A percentile compares a stretch with the other conserved stretches of the same genome.
These are phyloP conservation scores for Holocentrus rufus DNA, from an alignment of 2,797 vertebrate species.

Conservation along the genomic window DNA sequence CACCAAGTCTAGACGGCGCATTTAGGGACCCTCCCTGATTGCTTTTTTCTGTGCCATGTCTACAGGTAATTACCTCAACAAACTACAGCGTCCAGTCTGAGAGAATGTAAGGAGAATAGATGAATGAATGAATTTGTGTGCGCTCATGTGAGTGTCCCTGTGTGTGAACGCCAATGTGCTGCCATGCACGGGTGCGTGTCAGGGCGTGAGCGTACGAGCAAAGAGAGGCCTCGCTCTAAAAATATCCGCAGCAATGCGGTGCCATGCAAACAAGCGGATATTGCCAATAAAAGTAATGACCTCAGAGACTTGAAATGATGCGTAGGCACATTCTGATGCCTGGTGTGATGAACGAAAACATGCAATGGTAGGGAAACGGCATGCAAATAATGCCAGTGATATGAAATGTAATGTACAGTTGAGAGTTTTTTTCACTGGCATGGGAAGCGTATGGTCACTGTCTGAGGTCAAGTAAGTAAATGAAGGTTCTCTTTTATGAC, in stretches of 20 bases:
- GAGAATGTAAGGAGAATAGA: conserved; percentile 47
- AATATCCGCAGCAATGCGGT: conserved; percentile 24
- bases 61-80: conserved; percentile 84
- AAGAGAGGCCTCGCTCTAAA: conserved; percentile 4
- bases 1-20: conserved; percentile 83
- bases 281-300: conserved; percentile 66
- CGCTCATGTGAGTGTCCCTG: conserved; percentile 8
- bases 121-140: conserved; percentile 14
- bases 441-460: no score
- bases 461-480: no score
- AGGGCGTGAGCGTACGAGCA: neutral
- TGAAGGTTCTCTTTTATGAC: no score
- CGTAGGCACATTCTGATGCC: conserved; percentile 26
- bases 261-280: conserved; percentile 60
- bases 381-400: neutral
- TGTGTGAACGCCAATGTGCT: conserved; percentile 1
- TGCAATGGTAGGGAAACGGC: neutral
- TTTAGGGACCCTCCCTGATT: conserved; percentile 81
- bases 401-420: neutral
- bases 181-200: conserved; percentile 5
- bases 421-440: no score
- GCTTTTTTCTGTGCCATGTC: conserved; percentile 82
- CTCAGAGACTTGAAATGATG: conserved; percentile 55
- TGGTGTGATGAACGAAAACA: neutral
- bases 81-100: conserved; percentile 67